phyloP scores from a whole-genome alignment of 2,888 invertebrate genomes.

The Pantelozetes paolii region DNA sequence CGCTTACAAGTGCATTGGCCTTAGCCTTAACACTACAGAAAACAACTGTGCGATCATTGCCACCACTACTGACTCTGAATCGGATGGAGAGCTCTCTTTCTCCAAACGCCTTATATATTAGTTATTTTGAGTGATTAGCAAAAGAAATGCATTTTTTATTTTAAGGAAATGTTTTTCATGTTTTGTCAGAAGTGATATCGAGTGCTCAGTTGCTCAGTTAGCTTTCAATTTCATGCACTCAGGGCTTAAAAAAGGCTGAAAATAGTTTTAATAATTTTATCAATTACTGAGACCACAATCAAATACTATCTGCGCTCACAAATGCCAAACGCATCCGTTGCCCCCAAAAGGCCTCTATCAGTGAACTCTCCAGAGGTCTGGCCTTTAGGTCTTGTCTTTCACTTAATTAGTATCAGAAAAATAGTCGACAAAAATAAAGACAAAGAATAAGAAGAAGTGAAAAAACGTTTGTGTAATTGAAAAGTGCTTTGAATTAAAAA shows the following conservation, averaged over 20 bases:
- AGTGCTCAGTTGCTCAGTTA: not conserved
- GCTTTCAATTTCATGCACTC: too few species aligned
- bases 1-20: slow-evolving; percentile 7
- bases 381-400: not conserved
- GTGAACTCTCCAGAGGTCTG: not conserved
- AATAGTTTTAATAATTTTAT: too few species aligned
- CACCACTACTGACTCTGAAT: not conserved
- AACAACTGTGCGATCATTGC: not conserved
- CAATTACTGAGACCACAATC: too few species aligned
- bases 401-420: not conserved
- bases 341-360: not conserved
- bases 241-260: too few species aligned
- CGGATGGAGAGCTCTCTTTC: not conserved
- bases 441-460: not conserved
- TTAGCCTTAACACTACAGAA: slow-evolving; percentile 6
- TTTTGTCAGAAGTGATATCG: not conserved
- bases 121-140: not conserved
- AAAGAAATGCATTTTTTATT: not conserved
- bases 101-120: not conserved
- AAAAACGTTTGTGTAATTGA: not conserved
- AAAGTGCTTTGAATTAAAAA: not conserved
- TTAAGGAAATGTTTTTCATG: not conserved
- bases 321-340: not conserved
- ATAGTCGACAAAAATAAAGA: not conserved
- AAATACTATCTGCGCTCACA: not conserved